Conservation (phyloP, 1,140 invertebrate species). For the Euura lappo region DNA sequence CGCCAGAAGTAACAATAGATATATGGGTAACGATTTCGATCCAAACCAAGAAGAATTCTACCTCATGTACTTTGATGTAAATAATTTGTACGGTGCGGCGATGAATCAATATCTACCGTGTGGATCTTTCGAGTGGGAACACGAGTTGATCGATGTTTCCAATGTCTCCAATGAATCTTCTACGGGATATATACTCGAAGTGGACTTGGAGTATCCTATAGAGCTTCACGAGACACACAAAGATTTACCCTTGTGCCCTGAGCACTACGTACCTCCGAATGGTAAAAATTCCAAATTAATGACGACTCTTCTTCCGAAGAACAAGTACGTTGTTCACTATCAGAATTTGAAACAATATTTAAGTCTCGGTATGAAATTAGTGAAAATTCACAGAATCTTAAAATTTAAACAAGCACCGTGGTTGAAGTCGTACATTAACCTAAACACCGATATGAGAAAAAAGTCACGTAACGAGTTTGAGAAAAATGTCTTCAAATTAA, state of each 20-base stretch:
- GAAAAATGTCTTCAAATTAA: conserved; percentile 54
- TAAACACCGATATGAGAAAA: conserved; percentile 43
- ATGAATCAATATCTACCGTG: too few species aligned
- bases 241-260: conserved; percentile 12
- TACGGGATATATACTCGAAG: conserved; percentile 21
- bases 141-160: neutral
- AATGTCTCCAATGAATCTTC: neutral
- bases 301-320: conserved; percentile 47
- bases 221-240: conserved; percentile 16
- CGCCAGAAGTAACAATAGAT: too few species aligned
- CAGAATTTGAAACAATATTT: conserved; percentile 59
- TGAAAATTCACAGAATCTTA: conserved; percentile 59
- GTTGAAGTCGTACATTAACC: conserved; percentile 57
- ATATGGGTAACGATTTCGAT: too few species aligned
- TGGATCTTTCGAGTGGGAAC: too few species aligned
- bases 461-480: conserved; percentile 54
- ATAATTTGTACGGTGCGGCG: too few species aligned
- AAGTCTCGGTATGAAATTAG: neutral
- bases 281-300: conserved; percentile 29
- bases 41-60: too few species aligned
- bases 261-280: neutral
- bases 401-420: conserved; percentile 39
- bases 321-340: conserved; percentile 62
- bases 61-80: too few species aligned
- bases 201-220: conserved; percentile 23